Evolutionary conservation across 2,113 vertebrate species (phyloP).

Genomic region (Pardalotus punctatus): DNA sequence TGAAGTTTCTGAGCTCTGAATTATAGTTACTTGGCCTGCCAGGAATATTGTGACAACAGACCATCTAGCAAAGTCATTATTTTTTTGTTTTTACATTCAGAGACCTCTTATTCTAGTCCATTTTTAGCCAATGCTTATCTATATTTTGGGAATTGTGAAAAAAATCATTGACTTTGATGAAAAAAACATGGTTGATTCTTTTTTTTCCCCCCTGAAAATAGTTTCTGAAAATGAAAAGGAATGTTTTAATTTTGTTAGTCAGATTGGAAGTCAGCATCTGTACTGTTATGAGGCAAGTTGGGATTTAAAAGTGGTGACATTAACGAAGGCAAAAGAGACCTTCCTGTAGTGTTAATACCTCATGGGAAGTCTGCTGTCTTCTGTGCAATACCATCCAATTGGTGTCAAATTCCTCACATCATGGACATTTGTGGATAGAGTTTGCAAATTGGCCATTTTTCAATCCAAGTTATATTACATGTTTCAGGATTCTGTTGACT

Average conservation of each 20-base stretch:
- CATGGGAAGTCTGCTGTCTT: not conserved
- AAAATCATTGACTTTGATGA: not conserved
- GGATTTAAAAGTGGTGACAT: not conserved
- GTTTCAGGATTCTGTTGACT: not conserved
- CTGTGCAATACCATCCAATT: not conserved
- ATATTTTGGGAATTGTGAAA: not conserved
- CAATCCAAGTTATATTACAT: not conserved
- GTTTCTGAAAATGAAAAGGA: not conserved
- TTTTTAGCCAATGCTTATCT: not conserved
- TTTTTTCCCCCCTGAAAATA: rapidly evolving
- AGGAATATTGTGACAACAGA: not conserved
- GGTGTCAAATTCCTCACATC: not conserved
- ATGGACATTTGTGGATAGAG: not conserved
- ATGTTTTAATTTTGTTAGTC: not conserved
- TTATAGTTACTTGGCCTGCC: not conserved
- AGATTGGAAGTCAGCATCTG: not conserved
- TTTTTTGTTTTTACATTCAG: not conserved
- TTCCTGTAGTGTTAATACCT: not conserved
- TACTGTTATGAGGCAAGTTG: not conserved
- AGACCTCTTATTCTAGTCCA: not conserved
- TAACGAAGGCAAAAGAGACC: not conserved
- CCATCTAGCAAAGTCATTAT: not conserved
- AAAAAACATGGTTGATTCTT: not conserved
- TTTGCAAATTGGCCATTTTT: not conserved
- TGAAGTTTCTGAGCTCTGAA: not conserved